Conservation (phyloP, 2,113 vertebrate species). For the Melanostigma gelatinosum region DNA sequence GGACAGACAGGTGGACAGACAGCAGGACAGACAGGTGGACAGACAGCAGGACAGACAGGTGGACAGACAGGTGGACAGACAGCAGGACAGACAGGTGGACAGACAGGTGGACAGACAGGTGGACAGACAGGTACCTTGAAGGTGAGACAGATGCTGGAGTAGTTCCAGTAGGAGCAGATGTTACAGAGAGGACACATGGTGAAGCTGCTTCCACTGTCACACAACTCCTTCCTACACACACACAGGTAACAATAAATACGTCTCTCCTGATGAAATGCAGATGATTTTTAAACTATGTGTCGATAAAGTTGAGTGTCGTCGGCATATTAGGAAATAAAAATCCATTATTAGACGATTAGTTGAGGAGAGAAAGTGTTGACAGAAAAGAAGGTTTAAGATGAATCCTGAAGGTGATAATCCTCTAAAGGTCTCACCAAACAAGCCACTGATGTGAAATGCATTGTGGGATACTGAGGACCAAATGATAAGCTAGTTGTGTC, state of each 20-base stretch:
- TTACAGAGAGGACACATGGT: conserved; percentile 85
- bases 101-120: neutral
- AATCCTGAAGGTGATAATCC: neutral
- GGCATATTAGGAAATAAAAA: neutral
- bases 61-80: neutral
- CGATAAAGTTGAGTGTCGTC: neutral
- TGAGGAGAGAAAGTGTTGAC: neutral
- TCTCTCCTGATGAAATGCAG: neutral
- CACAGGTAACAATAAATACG: neutral
- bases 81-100: neutral
- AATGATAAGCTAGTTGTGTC: neutral
- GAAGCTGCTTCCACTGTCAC: conserved; percentile 71
- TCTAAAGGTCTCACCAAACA: neutral
- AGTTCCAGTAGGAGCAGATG: conserved; percentile 83
- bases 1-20: neutral
- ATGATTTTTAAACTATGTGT: neutral
- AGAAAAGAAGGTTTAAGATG: neutral
- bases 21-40: no score
- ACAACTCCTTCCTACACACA: no score
- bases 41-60: neutral
- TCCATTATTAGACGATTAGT: neutral
- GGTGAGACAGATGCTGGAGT: conserved; percentile 86
- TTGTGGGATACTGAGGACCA: neutral
- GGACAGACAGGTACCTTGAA: conserved; percentile 80
- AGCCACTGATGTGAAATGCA: neutral